phyloP scores from a whole-genome alignment of 2,888 invertebrate genomes.

The Ophioninae sp. region DNA sequence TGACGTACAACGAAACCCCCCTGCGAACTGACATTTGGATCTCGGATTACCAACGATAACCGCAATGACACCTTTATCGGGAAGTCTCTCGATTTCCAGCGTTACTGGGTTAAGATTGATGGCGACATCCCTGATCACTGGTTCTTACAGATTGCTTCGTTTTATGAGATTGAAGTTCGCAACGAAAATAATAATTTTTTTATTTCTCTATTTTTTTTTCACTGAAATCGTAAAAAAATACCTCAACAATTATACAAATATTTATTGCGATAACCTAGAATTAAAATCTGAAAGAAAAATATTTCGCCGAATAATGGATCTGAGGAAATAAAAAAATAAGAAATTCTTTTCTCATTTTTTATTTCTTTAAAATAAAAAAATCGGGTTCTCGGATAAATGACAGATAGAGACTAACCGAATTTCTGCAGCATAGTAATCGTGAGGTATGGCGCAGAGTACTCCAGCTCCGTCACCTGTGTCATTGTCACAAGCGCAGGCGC shows the following conservation, averaged over 20 bases:
- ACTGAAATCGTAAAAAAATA: background rate
- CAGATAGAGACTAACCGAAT: conserved; percentile 85
- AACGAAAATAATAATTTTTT: background rate
- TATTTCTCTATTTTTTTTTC: background rate
- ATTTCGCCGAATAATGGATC: too few relatives aligned
- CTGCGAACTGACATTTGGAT: conserved; percentile 51
- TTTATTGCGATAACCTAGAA: too few relatives aligned
- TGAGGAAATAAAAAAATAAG: too few relatives aligned
- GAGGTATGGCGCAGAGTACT: conserved; percentile 97
- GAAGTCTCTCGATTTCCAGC: conserved; percentile 47
- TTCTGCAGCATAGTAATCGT: conserved; percentile 93
- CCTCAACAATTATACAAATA: too few relatives aligned
- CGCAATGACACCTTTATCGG: conserved; percentile 46
- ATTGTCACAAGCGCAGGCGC: conserved; percentile 99
- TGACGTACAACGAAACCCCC: conserved; percentile 57
- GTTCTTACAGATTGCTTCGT: background rate
- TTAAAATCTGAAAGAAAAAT: too few relatives aligned
- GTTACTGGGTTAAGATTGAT: conserved; percentile 39
- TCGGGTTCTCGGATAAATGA: background rate
- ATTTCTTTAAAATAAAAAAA: too few relatives aligned
- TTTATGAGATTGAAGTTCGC: background rate
- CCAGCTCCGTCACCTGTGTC: conserved; percentile 99
- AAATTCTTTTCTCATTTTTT: too few relatives aligned
- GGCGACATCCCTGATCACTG: conserved; percentile 3
- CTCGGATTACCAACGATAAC: conserved; percentile 52